Evolutionary conservation across 2,113 vertebrate genomes (phyloP).

Genomic region (Nicator chloris): DNA sequence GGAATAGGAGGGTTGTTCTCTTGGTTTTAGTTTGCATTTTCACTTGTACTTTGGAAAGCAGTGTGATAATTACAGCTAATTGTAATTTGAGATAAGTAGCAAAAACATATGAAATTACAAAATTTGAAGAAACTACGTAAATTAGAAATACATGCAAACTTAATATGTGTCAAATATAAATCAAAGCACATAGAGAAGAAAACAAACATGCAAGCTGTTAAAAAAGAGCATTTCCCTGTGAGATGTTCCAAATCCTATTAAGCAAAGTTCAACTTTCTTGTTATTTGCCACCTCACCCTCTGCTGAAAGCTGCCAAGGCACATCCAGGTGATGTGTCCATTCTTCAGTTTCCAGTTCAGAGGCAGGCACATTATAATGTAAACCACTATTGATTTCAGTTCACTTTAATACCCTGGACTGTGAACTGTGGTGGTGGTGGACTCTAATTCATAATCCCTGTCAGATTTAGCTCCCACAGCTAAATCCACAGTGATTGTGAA

Average conservation of each 20-base stretch:
- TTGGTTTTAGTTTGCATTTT: background rate
- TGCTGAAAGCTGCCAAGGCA: background rate
- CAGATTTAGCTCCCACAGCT: slow-evolving; percentile 19
- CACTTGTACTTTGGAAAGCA: background rate
- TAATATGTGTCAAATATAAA: background rate
- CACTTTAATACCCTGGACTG: slow-evolving; percentile 37
- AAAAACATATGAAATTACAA: background rate
- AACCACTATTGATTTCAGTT: slow-evolving; percentile 60
- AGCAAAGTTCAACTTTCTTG: background rate
- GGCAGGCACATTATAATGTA: slow-evolving; percentile 26
- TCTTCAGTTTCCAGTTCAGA: slow-evolving; percentile 10
- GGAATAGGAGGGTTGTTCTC: background rate
- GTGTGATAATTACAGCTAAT: background rate
- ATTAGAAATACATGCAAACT: background rate
- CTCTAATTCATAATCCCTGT: slow-evolving; percentile 35
- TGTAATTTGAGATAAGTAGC: background rate
- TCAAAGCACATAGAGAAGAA: background rate
- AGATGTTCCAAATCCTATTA: background rate
- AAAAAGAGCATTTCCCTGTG: background rate
- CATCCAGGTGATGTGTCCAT: background rate
- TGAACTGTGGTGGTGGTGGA: slow-evolving; percentile 30
- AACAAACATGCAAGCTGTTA: background rate
- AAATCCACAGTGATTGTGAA: background rate
- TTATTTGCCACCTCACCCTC: background rate
- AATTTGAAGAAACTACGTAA: background rate